Evolutionary conservation across 2,888 invertebrate genomes (phyloP), one percentile per base, ranked within the genome.

Genomic region (Magallana nippona): DNA sequence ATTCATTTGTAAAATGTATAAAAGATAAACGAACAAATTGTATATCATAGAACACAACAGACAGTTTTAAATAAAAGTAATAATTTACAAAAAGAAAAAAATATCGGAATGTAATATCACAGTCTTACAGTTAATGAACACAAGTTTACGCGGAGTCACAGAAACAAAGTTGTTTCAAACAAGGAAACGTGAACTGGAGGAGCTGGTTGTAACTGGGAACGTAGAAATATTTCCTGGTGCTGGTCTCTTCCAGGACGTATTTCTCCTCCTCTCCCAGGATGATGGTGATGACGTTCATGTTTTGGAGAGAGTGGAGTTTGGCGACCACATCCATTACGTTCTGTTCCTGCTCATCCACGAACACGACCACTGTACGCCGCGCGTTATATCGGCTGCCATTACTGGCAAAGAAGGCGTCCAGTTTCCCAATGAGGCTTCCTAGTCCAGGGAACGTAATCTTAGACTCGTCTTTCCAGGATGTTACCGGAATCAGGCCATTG

Each of bases 301-400:
- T 55, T 44, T 13, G 1, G 11, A 71, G 71, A n/a, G 55, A 55
- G 15, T 82, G 55, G 19, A 82, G 27, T 13, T 82, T 63, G 55
- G 55, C 56, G n/a, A 82, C 71, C 10, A 60, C 32, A 15, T 71
- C 56, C 71, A 71, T 82, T 8, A 82, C 71, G 27, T 82, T 60
- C 17, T 82, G 55, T 55, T 82, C 82, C 13, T 62, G 55, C 22
- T 82, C 82, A 27, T 89, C 89, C 13, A 89, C 27, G 56, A 89
- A 88, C 55, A 89, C 58, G 55, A 89, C 84, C 56, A 85, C 86
- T 10, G 86, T 83, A 10, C 85, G 85, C 13, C 83, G 82, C 5
- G 88, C 83, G n/a, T 77, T 86, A 8, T 58, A 10, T 55, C 88
- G 82, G 11, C 84, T 88, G 22, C 88, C 89, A 79, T 88, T 86